phyloP scores from a whole-genome alignment of 2,888 invertebrate genomes.

The Nomada flava region DNA sequence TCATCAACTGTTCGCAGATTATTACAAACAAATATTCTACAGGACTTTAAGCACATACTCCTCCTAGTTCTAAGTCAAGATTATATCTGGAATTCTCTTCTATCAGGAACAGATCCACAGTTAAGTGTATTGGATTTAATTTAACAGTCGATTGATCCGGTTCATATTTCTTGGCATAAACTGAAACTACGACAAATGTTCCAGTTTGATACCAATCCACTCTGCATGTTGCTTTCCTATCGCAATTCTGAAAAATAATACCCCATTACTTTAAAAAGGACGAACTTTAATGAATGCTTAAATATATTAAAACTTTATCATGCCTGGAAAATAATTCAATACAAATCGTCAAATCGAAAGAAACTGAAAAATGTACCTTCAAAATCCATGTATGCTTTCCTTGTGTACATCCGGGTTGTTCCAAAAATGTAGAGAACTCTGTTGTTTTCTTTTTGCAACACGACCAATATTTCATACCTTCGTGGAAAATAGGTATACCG shows the following conservation, averaged over 20 bases:
- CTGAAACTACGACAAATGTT: conserved; percentile 92
- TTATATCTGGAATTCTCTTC: conserved; percentile 91
- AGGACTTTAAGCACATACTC: conserved; percentile 86
- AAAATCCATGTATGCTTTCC: conserved; percentile 95
- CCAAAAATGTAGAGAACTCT: conserved; percentile 96
- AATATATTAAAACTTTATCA: background rate
- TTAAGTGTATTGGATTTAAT: conserved; percentile 93
- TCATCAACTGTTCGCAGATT: conserved; percentile 32
- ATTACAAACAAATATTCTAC: conserved; percentile 30
- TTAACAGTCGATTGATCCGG: conserved; percentile 91
- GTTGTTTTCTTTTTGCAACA: conserved; percentile 95
- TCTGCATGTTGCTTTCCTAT: conserved; percentile 89
- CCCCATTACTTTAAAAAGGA: conserved; percentile 30
- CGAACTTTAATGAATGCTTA: conserved; percentile 23
- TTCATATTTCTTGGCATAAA: conserved; percentile 96
- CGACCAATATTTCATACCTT: conserved; percentile 98
- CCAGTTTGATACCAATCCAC: conserved; percentile 99
- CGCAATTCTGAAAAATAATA: conserved; percentile 84
- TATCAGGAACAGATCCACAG: conserved; percentile 91
- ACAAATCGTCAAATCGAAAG: background rate
- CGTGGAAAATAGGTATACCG: conserved; percentile 97
- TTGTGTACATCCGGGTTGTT: conserved; percentile 94
- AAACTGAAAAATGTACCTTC: conserved; percentile 85
- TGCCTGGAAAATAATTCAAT: background rate
- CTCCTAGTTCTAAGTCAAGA: conserved; percentile 92